Base-by-base conservation (phyloP, 2,888 invertebrate species). In the Anoplius nigerrimus region DNA sequence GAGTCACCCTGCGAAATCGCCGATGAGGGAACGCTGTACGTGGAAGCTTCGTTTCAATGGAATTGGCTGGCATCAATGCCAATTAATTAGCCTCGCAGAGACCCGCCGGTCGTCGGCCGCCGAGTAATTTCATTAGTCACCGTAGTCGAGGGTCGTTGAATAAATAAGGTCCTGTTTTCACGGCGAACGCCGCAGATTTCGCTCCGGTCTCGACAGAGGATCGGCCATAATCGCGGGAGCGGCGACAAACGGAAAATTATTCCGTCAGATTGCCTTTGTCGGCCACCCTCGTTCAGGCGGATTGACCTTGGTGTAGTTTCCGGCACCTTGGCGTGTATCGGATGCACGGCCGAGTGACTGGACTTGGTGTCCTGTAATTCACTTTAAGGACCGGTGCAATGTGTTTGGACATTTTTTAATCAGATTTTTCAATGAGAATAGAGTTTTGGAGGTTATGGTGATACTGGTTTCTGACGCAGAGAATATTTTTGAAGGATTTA, bases 61-160 rank as follows among this genome's bases (percentile, higher is more conserved):
- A 81, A 84, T 78, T 80, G 81, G 73, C 73, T 71, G 79, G n/a
- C 81, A 84, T 82, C 82, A 83, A 83, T 82, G 80, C 80, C 80
- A 84, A 83, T 85, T 85, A 84, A 84, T 85, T 85, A 83, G 80
- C 74, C 75, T n/a, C 56, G 79, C 74, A 79, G 82, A 80, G 77
- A 69, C 65, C 62, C 56, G 55, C 45, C 69, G 66, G 72, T 71
- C 74, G 65, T 62, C 67, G 68, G 69, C 69, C 71, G 63, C 70
- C 54, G 65, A 75, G 75, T 75, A 78, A 81, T 82, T 80, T 78
- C 76, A 81, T 80, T 79, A 81, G 75, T 72, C 68, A 55, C 62
- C 55, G 62, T 57, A 71, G 64, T 66, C 51, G 66, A 72, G 73
- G 57, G 63, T 57, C 72, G 69, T 72, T 77, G 78, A 75, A 78